Evolutionary conservation across 2,797 vertebrate species (phyloP), one percentile per base, ranked within the genome.

Genomic region (Amblyopsis hoosieri): DNA sequence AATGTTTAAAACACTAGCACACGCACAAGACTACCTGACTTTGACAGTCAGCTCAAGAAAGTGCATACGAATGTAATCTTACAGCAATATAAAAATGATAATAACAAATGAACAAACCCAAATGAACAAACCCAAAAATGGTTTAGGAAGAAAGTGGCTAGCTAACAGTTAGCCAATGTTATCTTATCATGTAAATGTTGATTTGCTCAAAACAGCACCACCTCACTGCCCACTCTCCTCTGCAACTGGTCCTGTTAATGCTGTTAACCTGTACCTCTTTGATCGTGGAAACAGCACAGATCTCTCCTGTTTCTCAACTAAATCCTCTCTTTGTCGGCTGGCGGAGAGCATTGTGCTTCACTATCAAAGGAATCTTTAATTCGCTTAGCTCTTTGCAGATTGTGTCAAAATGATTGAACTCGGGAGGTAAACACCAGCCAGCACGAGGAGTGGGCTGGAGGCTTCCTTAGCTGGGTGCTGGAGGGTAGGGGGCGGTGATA

Each of bases 391-490:
- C 78, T 76, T 70, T 80, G 72, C 76, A 81, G 82, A 87, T 83
- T 77, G 75, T 81, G 79, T 88, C 76, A 65, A 64, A 80, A 78
- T 77, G 74, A 87, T 70, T 83, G 77, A 86, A 80, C 75, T 78
- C 50, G 0, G 37, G 71, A 86, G 67, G 69, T 71, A 82, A 82
- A 84, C 77, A 82, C 56, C 60, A 66, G 53, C 51, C 47, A 9
- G 4, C 55, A 70, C 53, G 57, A 67, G 67, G 66, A 60, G 11
- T 13, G 56, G 55, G 46, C 15, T 51, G 46, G 9, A 48, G 4
- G 14, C 33, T 53, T 69, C 57, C 48, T 45, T n/a, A 37, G 33
- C 8, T 37, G 33, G 8, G 33, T 37, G 33, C 3, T 37, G 33
- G 33, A 8, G 5, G 6, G 48, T 65, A 54, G 64, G 67, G n/a